Percentiles rank a stretch among this genome's conserved stretches.
Conservation (phyloP, 2,113 vertebrate species). For the Neogobius melanostomus region DNA sequence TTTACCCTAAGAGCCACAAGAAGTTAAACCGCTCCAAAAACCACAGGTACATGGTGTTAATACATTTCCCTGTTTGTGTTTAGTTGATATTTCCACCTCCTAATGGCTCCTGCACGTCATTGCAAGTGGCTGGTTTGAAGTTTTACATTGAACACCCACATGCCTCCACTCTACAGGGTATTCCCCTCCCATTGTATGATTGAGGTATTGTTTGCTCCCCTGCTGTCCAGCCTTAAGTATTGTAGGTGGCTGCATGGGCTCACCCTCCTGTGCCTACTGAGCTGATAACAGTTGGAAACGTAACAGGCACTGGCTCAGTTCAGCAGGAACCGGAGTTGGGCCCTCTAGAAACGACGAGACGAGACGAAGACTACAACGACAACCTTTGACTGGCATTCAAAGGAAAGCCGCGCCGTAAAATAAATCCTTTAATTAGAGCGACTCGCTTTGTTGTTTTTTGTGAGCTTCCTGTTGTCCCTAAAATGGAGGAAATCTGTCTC, state of each 20-base stretch:
- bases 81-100: neutral
- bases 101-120: neutral
- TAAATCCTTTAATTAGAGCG: neutral
- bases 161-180: neutral
- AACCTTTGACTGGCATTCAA: neutral
- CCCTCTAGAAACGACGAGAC: conserved; percentile 67
- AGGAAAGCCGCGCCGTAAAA: conserved; percentile 3
- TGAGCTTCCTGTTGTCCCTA: conserved; percentile 6
- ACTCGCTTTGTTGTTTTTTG: neutral
- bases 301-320: conserved; percentile 83
- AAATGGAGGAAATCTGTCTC: conserved; percentile 76
- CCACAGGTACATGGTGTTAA: no score
- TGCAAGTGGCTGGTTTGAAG: neutral
- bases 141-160: neutral
- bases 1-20: no score
- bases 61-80: no score
- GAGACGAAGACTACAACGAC: neutral
- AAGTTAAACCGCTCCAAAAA: no score
- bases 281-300: conserved; percentile 82
- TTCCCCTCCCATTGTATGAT: neutral
- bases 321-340: conserved; percentile 86
- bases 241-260: conserved; percentile 66
- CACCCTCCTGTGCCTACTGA: conserved; percentile 87
- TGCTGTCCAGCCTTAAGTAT: conserved; percentile 29
- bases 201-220: conserved; percentile 35